A percentile compares a stretch with the other conserved stretches of the same genome.
phyloP scores from a whole-genome alignment of 2,797 vertebrate genomes.

The Numenius phaeopus region DNA sequence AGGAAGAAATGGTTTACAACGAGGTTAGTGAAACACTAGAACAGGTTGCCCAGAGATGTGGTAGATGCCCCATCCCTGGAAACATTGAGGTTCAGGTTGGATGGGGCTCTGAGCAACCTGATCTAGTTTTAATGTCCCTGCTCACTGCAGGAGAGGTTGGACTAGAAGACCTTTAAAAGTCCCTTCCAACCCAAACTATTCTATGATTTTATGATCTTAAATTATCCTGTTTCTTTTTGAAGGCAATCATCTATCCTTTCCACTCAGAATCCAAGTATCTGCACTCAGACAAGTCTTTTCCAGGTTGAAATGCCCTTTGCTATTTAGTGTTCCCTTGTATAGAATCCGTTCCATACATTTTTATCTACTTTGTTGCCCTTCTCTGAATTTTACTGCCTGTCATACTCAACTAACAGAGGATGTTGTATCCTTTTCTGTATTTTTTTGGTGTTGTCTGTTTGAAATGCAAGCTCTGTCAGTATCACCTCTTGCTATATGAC shows the following conservation, averaged over 20 bases:
- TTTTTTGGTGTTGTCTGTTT: neutral
- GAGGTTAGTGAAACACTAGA: neutral
- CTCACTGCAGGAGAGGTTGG: too few species aligned
- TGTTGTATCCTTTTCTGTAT: neutral
- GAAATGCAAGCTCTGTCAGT: neutral
- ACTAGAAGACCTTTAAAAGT: too few species aligned
- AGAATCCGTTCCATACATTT: neutral
- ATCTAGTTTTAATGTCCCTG: too few species aligned
- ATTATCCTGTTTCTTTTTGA: too few species aligned
- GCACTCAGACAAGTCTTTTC: neutral
- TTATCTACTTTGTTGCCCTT: neutral
- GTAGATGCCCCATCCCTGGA: fast-evolving
- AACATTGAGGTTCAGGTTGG: neutral
- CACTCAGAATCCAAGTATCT: too few species aligned
- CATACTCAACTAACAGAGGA: neutral
- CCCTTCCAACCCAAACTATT: too few species aligned
- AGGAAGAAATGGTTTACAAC: neutral
- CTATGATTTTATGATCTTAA: too few species aligned
- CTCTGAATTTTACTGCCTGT: neutral
- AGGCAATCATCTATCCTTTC: too few species aligned
- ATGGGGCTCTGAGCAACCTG: too few species aligned
- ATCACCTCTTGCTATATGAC: neutral
- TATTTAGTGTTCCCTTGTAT: neutral
- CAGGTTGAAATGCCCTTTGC: neutral
- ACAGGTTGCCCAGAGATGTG: neutral